Evolutionary conservation across 2,797 vertebrate species (phyloP).

Genomic region (Leuciscus waleckii): DNA sequence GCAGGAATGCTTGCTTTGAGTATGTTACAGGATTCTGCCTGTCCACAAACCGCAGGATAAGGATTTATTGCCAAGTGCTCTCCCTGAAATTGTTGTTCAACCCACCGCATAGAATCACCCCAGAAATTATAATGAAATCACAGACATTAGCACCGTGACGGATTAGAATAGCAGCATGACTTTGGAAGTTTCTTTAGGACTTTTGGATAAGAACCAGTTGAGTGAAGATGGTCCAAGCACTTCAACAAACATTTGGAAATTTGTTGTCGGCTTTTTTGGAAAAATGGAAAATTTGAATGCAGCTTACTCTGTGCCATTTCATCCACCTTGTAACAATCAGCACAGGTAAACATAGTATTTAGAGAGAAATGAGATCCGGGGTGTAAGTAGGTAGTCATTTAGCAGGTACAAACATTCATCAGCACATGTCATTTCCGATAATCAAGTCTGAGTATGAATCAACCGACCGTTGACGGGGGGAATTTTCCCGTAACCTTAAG

Average conservation of each 20-base stretch:
- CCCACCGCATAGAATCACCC: constrained; percentile 37
- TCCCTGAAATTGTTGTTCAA: constrained; percentile 29
- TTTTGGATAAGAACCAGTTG: constrained; percentile 5
- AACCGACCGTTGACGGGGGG: constrained; percentile 10
- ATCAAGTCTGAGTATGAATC: constrained; percentile 30
- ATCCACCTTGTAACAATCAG: constrained; percentile 30
- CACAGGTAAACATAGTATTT: constrained; percentile 38
- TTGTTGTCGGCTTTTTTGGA: neutral
- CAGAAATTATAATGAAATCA: constrained; percentile 39
- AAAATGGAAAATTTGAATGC: neutral
- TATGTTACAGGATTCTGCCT: constrained; percentile 34
- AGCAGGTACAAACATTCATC: constrained; percentile 29
- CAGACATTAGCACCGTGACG: constrained; percentile 15
- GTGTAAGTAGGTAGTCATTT: constrained; percentile 34
- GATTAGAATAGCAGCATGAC: constrained; percentile 19
- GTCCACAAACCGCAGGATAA: constrained; percentile 27
- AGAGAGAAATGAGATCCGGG: constrained; percentile 30
- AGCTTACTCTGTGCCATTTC: neutral
- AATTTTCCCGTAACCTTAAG: constrained; percentile 23
- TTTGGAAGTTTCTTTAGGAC: constrained; percentile 1
- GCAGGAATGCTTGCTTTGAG: constrained; percentile 38
- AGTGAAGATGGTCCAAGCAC: neutral
- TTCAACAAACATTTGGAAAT: neutral
- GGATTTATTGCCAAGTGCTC: constrained; percentile 40
- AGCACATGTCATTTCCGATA: constrained; percentile 28